Evolutionary conservation across 2,797 vertebrate species (phyloP), one percentile per base, ranked within the genome.

Genomic region (Pelodytes ibericus): DNA sequence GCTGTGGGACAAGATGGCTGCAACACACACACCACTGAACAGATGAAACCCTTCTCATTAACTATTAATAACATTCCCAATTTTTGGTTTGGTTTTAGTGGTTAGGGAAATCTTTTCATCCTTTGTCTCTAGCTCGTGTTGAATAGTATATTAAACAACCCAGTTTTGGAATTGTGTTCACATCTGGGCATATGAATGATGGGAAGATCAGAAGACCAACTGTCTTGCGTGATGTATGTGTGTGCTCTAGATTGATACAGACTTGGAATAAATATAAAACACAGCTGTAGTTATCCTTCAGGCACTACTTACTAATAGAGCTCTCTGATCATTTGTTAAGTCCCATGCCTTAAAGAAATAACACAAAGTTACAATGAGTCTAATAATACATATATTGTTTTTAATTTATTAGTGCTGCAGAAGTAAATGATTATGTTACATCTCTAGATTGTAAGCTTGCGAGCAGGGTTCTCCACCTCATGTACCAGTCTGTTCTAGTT

Each of bases 181-280:
- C 62, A 65, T 73, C 41, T 56, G 60, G 47, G 8, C 41, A 60
- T 71, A 24, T 41, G 41, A 39, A 58, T 6, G 11, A 24, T 53
- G 2, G 15, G 15, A 24, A 44, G 60, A 57, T 64, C 25, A 64
- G 24, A 56, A 64, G 22, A 49, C 24, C 36, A 8, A 18, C 16
- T 51, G 29, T n/a, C 22, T 5, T 63, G 30, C 39, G 29, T 63
- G 41, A 16, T 24, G 30, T 58, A 22, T 51, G 29, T 72, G 41
- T 63, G 20, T 62, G 26, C 5, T 53, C 51, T 26, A 57, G 4
- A 70, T 27, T 58, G 53, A 58, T 41, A 15, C 20, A 33, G 26
- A 30, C 41, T 25, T 33, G 36, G 30, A 58, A 70, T 33, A 39
- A 22, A 51, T 22, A 30, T 31, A 3, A 63, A 63, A 58, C 49